Evolutionary conservation across 2,113 vertebrate species (phyloP), one percentile per base, ranked within the genome.

Genomic region (Istiophorus platypterus): DNA sequence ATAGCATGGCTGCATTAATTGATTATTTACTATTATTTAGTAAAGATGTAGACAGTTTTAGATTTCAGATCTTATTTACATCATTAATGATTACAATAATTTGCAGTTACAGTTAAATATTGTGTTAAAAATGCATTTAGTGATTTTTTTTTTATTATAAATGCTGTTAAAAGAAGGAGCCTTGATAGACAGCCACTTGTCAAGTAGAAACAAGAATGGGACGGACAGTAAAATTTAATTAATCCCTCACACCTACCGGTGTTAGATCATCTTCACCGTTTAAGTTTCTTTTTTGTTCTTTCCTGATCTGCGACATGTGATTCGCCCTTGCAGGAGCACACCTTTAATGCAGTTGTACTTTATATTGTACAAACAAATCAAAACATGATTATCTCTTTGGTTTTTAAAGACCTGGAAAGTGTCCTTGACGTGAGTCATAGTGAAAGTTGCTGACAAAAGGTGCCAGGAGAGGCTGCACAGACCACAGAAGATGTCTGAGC

Each of bases 381-480:
- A 59, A 81, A 49, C 24, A 15, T 13, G 45, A 66, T 9, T 7
- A 58, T 7, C 18, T 15, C 7, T 31, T 58, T 14, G 76, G 56
- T 56, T 45, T 58, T 84, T 58, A 68, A 41, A 63, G 49, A 64
- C 3, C 24, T 65, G 39, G 41, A 84, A 61, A 15, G 22, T 26
- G 27, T 78, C 64, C 58, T 41, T 17, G 42, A 27, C 17, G 9
- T 88, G 87, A 91, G 64, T 91, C 85, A 90, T 6, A 27, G 66
- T 51, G 26, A 52, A 74, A 26, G 31, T 58, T 58, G 52, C 51
- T 63, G 76, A 56, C 62, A 65, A 72, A 71, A 37, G 63, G 57
- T 66, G 62, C 72, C 59, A 41, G 57, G 62, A 80, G 11, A 69
- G 57, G 27, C 76, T 61, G 24, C 10, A 56, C 27, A 62, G 42